phyloP scores from a whole-genome alignment of 2,888 invertebrate species.

The Dicycla oo region DNA sequence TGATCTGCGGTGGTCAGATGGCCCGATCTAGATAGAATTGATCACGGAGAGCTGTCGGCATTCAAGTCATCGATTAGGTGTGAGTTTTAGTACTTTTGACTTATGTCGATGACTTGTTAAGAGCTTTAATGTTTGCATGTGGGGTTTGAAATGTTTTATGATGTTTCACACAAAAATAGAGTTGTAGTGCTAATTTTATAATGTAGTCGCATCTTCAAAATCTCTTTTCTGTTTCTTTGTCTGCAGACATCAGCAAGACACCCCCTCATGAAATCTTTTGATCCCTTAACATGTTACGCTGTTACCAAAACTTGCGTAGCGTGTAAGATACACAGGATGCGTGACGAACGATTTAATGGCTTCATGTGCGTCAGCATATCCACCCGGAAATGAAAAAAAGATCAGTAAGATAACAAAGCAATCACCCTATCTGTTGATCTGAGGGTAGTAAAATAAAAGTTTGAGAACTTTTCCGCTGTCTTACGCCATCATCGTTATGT shows the following conservation, averaged over 20 bases:
- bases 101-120: conserved; percentile 29
- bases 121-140: neutral
- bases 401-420: conserved; percentile 52
- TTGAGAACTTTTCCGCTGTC: conserved; percentile 44
- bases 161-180: too few relatives aligned
- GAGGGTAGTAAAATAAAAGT: conserved; percentile 55
- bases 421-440: conserved; percentile 58
- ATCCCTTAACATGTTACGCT: neutral
- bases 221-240: too few relatives aligned
- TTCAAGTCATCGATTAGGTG: conserved; percentile 45
- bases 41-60: conserved; percentile 49
- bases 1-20: conserved; percentile 53
- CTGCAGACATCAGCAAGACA: too few relatives aligned
- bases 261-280: neutral
- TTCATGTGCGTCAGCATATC: conserved; percentile 37
- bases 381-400: conserved; percentile 48
- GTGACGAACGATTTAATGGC: conserved; percentile 52
- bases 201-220: too few relatives aligned
- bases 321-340: conserved; percentile 38
- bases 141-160: neutral
- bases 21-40: conserved; percentile 56
- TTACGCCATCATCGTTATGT: conserved; percentile 43
- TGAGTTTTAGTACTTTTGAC: conserved; percentile 31
- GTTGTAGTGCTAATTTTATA: too few relatives aligned
- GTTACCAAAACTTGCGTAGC: conserved; percentile 37